Conservation (phyloP, 2,888 invertebrate genomes). For the Polyommatus iphigenia region DNA sequence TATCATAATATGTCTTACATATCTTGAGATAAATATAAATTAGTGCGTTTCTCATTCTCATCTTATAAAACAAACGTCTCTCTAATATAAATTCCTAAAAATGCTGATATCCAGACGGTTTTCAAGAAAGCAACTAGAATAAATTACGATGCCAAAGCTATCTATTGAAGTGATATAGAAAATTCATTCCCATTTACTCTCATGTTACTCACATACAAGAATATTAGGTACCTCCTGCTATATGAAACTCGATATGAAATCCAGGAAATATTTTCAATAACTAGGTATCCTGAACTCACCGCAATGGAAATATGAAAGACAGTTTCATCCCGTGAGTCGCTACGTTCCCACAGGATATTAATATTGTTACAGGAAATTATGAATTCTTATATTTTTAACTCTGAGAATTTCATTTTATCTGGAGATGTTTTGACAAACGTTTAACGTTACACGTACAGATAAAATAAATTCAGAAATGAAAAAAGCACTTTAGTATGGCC, state of each 20-base stretch:
- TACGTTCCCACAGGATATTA: constrained; percentile 28
- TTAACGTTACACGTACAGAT: neutral
- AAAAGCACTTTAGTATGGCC: neutral
- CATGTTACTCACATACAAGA: neutral
- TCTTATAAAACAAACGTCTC: too few species aligned
- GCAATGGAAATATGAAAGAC: constrained; percentile 29
- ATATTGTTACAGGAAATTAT: constrained; percentile 28
- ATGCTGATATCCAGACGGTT: too few species aligned
- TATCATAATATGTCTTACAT: too few species aligned
- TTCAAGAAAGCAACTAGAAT: neutral
- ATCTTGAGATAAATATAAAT: too few species aligned
- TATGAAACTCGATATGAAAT: constrained; percentile 1
- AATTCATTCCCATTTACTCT: neutral
- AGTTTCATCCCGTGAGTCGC: constrained; percentile 27
- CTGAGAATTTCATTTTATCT: neutral
- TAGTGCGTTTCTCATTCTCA: too few species aligned
- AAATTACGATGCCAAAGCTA: neutral
- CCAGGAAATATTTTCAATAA: constrained; percentile 26
- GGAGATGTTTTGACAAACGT: neutral
- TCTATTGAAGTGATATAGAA: neutral
- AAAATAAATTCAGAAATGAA: neutral
- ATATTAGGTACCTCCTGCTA: neutral
- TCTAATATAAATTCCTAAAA: too few species aligned
- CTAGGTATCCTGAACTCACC: constrained; percentile 27
- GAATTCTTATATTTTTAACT: constrained; percentile 11